phyloP scores from a whole-genome alignment of 2,113 vertebrate species.

The Podarcis muralis region DNA sequence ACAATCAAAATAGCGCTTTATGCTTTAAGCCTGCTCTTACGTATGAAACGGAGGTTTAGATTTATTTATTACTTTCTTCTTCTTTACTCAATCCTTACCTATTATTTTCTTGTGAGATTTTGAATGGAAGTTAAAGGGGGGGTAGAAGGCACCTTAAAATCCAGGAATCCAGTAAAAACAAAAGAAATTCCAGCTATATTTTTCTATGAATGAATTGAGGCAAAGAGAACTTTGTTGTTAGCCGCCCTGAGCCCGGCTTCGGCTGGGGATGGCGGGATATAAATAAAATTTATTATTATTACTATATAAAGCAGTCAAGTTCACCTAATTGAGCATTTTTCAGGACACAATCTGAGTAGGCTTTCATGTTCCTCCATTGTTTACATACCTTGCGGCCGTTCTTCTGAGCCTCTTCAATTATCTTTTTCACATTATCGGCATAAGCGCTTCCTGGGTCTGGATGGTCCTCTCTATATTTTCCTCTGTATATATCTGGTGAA shows the following conservation, averaged over 20 bases:
- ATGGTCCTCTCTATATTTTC: constrained; percentile 89
- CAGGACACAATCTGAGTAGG: not conserved
- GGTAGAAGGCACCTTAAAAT: constrained; percentile 24
- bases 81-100: not conserved
- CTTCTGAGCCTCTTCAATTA: constrained; percentile 80
- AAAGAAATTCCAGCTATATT: constrained; percentile 11
- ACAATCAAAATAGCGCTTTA: not conserved
- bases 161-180: constrained; percentile 15
- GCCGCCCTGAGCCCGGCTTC: no score
- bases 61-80: constrained; percentile 10
- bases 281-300: no score
- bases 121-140: not conserved
- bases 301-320: not conserved
- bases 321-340: not conserved
- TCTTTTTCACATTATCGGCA: constrained; percentile 87
- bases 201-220: no score
- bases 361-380: not conserved
- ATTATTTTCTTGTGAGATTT: constrained; percentile 23
- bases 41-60: constrained; percentile 26
- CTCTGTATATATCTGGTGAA: constrained; percentile 92
- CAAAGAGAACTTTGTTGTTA: no score
- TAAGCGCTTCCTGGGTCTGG: constrained; percentile 87
- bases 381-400: constrained; percentile 85
- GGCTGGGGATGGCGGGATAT: no score
- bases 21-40: not conserved